phyloP scores from a whole-genome alignment of 2,888 invertebrate genomes.

The Noctua pronuba region DNA sequence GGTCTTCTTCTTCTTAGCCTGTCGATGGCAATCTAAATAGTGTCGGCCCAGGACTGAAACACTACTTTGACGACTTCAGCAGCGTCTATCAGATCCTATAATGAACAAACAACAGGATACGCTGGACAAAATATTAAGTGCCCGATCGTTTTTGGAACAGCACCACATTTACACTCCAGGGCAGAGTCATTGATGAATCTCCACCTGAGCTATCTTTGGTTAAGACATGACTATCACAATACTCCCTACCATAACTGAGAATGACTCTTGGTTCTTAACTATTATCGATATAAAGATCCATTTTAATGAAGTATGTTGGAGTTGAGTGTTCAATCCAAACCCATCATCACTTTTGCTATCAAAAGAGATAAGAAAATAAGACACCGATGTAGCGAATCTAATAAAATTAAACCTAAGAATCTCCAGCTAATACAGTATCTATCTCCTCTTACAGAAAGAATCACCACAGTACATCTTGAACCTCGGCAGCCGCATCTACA shows the following conservation, averaged over 20 bases:
- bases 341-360: not conserved
- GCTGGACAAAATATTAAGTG: too few species aligned
- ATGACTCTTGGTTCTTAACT: not conserved
- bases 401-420: not conserved
- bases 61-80: too few species aligned
- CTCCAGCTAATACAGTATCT: not conserved
- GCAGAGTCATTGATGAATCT: too few species aligned
- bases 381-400: not conserved
- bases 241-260: not conserved
- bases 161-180: too few species aligned
- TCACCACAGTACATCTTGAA: conserved; percentile 90
- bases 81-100: too few species aligned
- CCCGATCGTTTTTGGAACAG: too few species aligned
- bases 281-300: not conserved
- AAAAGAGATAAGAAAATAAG: not conserved
- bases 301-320: not conserved
- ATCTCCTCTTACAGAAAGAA: conserved; percentile 75
- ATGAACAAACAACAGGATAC: too few species aligned
- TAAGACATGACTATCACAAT: not conserved
- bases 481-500: conserved; percentile 92
- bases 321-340: not conserved
- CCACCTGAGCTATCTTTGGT: not conserved
- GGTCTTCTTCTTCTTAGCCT: too few species aligned
- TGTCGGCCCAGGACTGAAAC: too few species aligned
- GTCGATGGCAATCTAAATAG: too few species aligned